These are phyloP conservation scores for Sus cebifrons DNA, from an alignment of 2,797 vertebrate genomes.

Conservation along the genomic window DNA sequence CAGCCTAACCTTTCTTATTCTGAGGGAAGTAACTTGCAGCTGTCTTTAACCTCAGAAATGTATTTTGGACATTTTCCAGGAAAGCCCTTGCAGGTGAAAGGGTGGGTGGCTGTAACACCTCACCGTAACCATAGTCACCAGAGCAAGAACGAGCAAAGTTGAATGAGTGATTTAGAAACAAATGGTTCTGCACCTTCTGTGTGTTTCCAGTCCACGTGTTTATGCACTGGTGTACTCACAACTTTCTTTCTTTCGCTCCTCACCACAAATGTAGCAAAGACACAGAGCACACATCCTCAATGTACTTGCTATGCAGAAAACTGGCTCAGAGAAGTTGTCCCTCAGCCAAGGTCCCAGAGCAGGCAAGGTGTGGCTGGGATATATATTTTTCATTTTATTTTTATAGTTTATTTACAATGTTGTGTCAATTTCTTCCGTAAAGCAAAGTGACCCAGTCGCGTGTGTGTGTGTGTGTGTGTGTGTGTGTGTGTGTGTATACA, in stretches of 20 bases:
- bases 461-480: too few relatives aligned
- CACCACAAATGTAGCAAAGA: neutral
- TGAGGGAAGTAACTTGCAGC: neutral
- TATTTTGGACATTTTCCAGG: conserved; percentile 12
- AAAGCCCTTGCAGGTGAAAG: neutral
- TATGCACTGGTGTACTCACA: neutral
- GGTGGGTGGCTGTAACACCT: neutral
- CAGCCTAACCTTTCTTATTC: neutral
- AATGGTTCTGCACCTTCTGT: neutral
- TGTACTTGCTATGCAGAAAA: neutral
- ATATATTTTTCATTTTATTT: too few relatives aligned
- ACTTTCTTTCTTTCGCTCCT: neutral
- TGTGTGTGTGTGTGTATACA: too few relatives aligned
- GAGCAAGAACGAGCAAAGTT: neutral
- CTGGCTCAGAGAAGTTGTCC: neutral
- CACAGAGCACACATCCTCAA: too few relatives aligned
- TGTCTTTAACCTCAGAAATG: neutral
- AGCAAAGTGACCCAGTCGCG: too few relatives aligned
- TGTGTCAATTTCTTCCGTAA: too few relatives aligned
- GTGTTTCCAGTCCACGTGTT: neutral
- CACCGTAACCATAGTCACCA: neutral
- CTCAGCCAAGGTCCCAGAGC: neutral
- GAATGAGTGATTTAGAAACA: neutral
- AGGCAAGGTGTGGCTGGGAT: neutral
- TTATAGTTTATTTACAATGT: too few relatives aligned